These are phyloP conservation scores for Eristalis arbustorum DNA, from an alignment of 2,888 invertebrate genomes.

Conservation along the genomic window DNA sequence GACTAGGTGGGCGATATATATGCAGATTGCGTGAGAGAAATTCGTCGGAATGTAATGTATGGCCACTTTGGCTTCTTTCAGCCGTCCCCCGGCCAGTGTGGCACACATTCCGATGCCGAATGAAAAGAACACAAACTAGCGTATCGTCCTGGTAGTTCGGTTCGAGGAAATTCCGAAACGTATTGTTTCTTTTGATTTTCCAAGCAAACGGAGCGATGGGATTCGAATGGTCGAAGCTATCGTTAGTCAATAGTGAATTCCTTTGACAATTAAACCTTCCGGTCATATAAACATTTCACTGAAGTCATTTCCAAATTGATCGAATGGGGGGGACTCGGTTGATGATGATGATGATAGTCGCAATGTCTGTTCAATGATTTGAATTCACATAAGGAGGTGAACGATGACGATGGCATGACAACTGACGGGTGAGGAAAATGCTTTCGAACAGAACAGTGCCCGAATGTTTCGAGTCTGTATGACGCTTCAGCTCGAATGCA, in stretches of 20 bases:
- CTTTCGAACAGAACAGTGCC: too few relatives aligned
- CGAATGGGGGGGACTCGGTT: slow-evolving; percentile 6
- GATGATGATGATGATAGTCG: slow-evolving; percentile 13
- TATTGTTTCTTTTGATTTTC: slow-evolving; percentile 54
- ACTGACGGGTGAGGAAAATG: too few relatives aligned
- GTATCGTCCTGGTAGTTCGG: not conserved
- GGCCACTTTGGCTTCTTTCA: slow-evolving; percentile 7
- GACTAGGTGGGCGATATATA: slow-evolving; percentile 51
- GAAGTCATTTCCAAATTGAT: slow-evolving; percentile 54
- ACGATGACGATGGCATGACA: not conserved
- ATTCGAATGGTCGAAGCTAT: slow-evolving; percentile 5
- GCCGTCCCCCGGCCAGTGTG: too few relatives aligned
- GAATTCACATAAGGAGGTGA: not conserved
- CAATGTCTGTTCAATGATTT: slow-evolving; percentile 33
- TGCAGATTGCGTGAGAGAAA: slow-evolving; percentile 67
- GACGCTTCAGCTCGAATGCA: too few relatives aligned
- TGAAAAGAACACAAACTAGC: not conserved
- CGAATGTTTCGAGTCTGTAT: not conserved
- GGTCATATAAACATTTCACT: slow-evolving; percentile 42
- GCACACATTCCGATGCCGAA: not conserved
- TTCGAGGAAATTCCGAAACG: slow-evolving; percentile 22
- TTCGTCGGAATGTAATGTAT: slow-evolving; percentile 29
- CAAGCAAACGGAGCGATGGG: slow-evolving; percentile 35
- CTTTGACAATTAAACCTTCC: slow-evolving; percentile 57
- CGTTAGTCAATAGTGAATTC: slow-evolving; percentile 24